These are phyloP conservation scores for Borostomias antarcticus DNA, from an alignment of 2,797 vertebrate genomes.

Conservation along the genomic window DNA sequence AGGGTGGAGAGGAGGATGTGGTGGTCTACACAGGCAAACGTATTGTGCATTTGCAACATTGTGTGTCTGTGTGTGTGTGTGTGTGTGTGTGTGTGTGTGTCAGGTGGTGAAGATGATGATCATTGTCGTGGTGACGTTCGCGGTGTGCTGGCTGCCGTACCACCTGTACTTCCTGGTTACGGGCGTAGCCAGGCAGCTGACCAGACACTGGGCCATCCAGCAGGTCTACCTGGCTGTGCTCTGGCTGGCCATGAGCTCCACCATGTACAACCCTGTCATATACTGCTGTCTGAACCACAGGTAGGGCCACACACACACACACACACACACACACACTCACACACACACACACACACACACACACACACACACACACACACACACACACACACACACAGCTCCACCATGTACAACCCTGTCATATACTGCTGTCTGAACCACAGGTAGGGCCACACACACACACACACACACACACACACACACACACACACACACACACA, in stretches of 20 bases:
- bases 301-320: slow-evolving; percentile 66
- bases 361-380: slow-evolving; percentile 8
- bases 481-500: background rate
- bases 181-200: slow-evolving; percentile 27
- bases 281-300: slow-evolving; percentile 88
- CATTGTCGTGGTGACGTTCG: slow-evolving; percentile 79
- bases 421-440: background rate
- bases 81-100: background rate
- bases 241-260: slow-evolving; percentile 88
- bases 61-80: background rate
- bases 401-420: slow-evolving; percentile 11
- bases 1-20: too few relatives aligned
- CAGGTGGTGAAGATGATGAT: slow-evolving; percentile 84
- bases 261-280: slow-evolving; percentile 89
- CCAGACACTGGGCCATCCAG: slow-evolving; percentile 64
- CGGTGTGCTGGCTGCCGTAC: slow-evolving; percentile 81
- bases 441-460: too few relatives aligned
- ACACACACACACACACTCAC: background rate
- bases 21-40: background rate
- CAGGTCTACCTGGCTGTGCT: slow-evolving; percentile 86
- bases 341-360: background rate
- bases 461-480: slow-evolving; percentile 5
- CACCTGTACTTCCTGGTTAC: slow-evolving; percentile 81
- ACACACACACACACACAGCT: slow-evolving; percentile 20
- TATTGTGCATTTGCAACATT: too few relatives aligned